Base-by-base conservation (phyloP, 2,113 vertebrate species). In the Hiodon tergisus region DNA sequence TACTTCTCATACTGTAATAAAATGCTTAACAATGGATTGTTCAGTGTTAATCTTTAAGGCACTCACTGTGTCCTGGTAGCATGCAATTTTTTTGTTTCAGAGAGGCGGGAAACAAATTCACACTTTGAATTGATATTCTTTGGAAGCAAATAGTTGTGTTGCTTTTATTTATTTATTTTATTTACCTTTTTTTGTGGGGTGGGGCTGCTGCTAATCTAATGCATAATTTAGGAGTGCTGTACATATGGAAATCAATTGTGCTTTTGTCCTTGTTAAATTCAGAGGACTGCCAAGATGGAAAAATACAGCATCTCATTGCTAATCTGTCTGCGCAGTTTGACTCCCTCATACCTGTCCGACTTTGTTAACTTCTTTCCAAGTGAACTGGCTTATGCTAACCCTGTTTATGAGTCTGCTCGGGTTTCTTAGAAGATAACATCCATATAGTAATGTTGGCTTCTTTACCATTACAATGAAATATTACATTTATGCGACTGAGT, bases 291-390 rank as follows among this genome's bases (percentile, higher is more conserved):
- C 70, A 59, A 13, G 2, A 3, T 17, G 3, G 48, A 17, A 71
- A 71, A 59, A 71, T 5, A 3, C 46, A 46, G 16, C 2, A 31
- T 52, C 60, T 7, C 11, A 0, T 11, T 46, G 53, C 50, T 60
- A 60, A 58, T 71, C 70, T 59, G 17, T 17, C 70, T n/a, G 16
- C 69, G n/a, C 54, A 71, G 70, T 71, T 50, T 59, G 70, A 71
- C 70, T 60, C 54, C 57, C 60, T 71, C 70, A 71, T 71, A 71
- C 31, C 70, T 71, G 70, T 71, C 70, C 60, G 70, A 31, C 70
- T 57, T 71, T 60, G 70, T 59, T 71, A 71, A 54, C 31, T 71
- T 71, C 70, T 59, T 47, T 59, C 51, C 70, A 11, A 10, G 46
- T 59, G 55, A 60, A 48, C 57, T n/a, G 57, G 54, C 70, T 71